Percentiles rank a stretch among this genome's conserved stretches.
These are phyloP conservation scores for Drosophila sproati DNA, from an alignment of 1,140 invertebrate genomes.

Conservation along the genomic window DNA sequence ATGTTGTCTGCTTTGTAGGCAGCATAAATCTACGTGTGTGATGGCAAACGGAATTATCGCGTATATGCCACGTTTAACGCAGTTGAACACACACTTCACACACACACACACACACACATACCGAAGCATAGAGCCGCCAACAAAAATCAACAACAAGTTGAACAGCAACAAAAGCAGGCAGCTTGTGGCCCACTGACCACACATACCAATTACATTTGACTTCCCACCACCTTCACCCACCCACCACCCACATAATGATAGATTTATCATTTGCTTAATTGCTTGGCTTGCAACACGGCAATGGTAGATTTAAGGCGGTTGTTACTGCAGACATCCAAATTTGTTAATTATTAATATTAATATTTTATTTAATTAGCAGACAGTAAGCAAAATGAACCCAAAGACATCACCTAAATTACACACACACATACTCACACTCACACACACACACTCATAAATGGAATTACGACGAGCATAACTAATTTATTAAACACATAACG, in stretches of 20 bases:
- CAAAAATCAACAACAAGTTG: background rate
- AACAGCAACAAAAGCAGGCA: constrained; percentile 10
- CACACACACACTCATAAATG: background rate
- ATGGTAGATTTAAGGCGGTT: constrained; percentile 40
- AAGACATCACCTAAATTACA: background rate
- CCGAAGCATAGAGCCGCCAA: background rate
- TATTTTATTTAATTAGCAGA: constrained; percentile 73
- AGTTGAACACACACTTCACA: constrained; percentile 35
- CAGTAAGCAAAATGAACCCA: constrained; percentile 38
- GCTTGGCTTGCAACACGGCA: constrained; percentile 51
- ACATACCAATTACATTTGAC: constrained; percentile 48
- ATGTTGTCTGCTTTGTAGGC: constrained; percentile 30
- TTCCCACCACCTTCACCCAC: background rate
- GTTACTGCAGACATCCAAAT: constrained; percentile 14
- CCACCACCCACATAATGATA: constrained; percentile 49
- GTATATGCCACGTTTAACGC: constrained; percentile 61
- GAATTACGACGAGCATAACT: constrained; percentile 2
- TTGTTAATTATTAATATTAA: constrained; percentile 76
- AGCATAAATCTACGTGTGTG: constrained; percentile 10
- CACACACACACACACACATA: constrained; percentile 5
- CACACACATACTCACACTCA: background rate
- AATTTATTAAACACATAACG: constrained; percentile 1
- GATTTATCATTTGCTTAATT: constrained; percentile 76
- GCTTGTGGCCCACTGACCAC: constrained; percentile 40
- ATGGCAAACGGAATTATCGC: constrained; percentile 55